Percentiles rank a stretch among this genome's conserved stretches.
phyloP scores from a whole-genome alignment of 2,888 invertebrate genomes.

The Drosophila colorata region DNA sequence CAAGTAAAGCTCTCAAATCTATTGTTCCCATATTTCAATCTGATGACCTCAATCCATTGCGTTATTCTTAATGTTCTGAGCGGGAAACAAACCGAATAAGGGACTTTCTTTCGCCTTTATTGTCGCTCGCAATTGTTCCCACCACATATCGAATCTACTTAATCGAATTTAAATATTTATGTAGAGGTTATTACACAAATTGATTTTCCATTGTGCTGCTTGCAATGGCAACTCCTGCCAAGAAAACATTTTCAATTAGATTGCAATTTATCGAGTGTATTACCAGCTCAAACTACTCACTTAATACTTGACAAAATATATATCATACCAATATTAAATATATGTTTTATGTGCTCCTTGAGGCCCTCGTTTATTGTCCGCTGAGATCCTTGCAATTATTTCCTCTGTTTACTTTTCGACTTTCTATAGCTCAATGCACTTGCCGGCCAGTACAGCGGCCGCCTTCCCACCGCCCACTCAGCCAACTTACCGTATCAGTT shows the following conservation, averaged over 20 bases:
- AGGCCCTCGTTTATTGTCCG: conserved; percentile 15
- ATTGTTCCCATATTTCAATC: no score
- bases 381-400: conserved; percentile 5
- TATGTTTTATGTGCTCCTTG: background rate
- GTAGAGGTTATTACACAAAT: conserved; percentile 5
- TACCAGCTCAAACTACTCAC: conserved; percentile 8
- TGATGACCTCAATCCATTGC: no score
- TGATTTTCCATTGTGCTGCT: conserved; percentile 7
- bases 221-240: background rate
- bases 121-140: background rate
- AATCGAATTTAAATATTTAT: conserved; percentile 40
- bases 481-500: conserved; percentile 14
- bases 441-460: conserved; percentile 4
- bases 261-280: conserved; percentile 14
- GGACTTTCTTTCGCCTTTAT: background rate
- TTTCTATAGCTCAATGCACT: conserved; percentile 56
- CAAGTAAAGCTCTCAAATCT: no score
- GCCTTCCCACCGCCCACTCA: background rate
- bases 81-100: no score
- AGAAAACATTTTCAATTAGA: conserved; percentile 9
- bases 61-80: no score
- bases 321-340: background rate
- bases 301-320: background rate
- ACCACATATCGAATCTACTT: conserved; percentile 2
- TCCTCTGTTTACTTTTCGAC: conserved; percentile 31